A percentile compares a stretch with the other conserved stretches of the same genome.
These are phyloP conservation scores for Bruchidius siliquastri DNA, from an alignment of 2,888 invertebrate genomes.

Conservation along the genomic window DNA sequence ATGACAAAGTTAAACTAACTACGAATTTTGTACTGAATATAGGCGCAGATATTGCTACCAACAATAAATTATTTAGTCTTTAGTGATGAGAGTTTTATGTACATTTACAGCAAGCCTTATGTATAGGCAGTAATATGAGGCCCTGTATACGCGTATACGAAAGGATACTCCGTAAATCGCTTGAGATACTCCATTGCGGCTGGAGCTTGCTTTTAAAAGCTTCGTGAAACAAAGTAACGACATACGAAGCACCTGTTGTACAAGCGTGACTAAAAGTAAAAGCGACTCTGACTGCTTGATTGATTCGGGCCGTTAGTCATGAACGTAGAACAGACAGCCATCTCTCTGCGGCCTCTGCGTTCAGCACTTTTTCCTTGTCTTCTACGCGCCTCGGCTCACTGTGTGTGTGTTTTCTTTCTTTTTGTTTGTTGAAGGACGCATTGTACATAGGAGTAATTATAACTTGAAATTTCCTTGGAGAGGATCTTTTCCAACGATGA, in stretches of 20 bases:
- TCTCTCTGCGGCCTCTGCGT: constrained; percentile 8
- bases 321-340: constrained; percentile 15
- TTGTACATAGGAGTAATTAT: background rate
- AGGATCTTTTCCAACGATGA: background rate
- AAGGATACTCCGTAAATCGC: background rate
- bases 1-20: too few species aligned
- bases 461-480: background rate
- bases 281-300: constrained; percentile 35
- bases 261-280: constrained; percentile 43
- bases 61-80: too few species aligned
- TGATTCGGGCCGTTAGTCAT: constrained; percentile 39
- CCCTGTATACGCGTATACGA: too few species aligned
- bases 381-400: constrained; percentile 1
- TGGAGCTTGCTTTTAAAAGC: background rate
- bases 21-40: too few species aligned
- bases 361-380: constrained; percentile 9
- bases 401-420: background rate
- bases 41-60: too few species aligned
- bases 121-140: too few species aligned
- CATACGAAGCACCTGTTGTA: constrained; percentile 36
- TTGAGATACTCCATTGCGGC: background rate
- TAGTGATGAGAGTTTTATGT: too few species aligned
- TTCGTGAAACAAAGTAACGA: constrained; percentile 26
- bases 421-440: background rate
- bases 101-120: too few species aligned